Evolutionary conservation across 2,113 vertebrate genomes (phyloP).

Genomic region (Sclerurus mexicanus): DNA sequence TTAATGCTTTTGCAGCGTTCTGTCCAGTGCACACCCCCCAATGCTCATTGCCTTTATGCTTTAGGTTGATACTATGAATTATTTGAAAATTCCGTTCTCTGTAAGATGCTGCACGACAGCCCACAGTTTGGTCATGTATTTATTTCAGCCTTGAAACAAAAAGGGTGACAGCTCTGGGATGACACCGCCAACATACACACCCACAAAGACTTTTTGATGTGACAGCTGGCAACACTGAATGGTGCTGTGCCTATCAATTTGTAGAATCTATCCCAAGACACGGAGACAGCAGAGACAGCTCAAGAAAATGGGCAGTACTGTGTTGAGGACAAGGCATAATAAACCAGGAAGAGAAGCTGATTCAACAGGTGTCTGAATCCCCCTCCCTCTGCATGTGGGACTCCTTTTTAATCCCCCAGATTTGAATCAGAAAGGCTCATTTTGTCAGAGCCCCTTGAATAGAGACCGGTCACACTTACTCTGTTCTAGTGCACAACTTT

Average conservation of each 20-base stretch:
- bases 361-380: background rate
- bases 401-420: background rate
- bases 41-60: background rate
- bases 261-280: background rate
- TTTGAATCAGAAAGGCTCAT: background rate
- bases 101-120: background rate
- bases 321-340: background rate
- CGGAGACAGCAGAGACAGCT: background rate
- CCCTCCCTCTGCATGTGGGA: background rate
- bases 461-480: background rate
- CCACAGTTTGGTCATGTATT: background rate
- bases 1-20: conserved; percentile 20
- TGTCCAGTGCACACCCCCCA: background rate
- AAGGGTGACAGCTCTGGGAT: background rate
- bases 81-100: background rate
- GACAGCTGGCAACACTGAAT: background rate
- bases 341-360: background rate
- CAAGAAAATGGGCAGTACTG: background rate
- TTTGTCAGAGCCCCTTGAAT: background rate
- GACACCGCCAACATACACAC: background rate
- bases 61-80: background rate
- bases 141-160: background rate
- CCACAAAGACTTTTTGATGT: background rate
- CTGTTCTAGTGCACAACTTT: background rate
- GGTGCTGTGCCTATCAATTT: background rate